phyloP scores from a whole-genome alignment of 2,113 vertebrate species.

The Baryphthengus martii region DNA sequence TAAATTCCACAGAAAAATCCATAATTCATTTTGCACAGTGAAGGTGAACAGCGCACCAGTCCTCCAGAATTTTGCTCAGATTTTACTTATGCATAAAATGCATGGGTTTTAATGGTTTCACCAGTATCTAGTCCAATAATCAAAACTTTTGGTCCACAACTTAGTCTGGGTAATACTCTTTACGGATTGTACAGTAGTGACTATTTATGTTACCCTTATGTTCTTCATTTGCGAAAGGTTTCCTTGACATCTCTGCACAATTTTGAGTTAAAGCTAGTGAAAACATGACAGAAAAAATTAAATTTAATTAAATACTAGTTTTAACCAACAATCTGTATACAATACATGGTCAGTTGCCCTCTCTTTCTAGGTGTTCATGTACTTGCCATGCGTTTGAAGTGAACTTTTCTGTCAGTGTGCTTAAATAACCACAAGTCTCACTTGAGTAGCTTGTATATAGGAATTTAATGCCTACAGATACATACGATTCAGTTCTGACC shows the following conservation, averaged over 20 bases:
- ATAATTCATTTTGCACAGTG: not conserved
- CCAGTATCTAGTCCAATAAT: not conserved
- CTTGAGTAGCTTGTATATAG: not conserved
- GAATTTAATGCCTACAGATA: not conserved
- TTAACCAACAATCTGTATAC: not conserved
- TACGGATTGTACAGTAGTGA: not conserved
- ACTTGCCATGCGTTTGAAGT: not conserved
- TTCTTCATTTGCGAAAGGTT: not conserved
- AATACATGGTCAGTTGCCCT: not conserved
- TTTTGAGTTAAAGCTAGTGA: not conserved
- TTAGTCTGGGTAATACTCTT: not conserved
- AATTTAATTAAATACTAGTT: not conserved
- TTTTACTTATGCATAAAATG: not conserved
- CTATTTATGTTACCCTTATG: not conserved
- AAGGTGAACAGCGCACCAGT: not conserved
- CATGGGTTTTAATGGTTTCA: not conserved
- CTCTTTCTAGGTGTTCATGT: not conserved
- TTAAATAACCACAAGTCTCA: not conserved
- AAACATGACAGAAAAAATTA: not conserved
- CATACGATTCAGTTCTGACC: not conserved
- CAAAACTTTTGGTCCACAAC: not conserved
- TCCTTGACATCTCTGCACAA: not conserved
- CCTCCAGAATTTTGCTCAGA: not conserved
- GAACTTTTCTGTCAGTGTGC: not conserved
- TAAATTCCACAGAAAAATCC: not conserved